Evolutionary conservation across 2,888 invertebrate genomes (phyloP), one percentile per base, ranked within the genome.

Genomic region (Drosophila diplacantha): DNA sequence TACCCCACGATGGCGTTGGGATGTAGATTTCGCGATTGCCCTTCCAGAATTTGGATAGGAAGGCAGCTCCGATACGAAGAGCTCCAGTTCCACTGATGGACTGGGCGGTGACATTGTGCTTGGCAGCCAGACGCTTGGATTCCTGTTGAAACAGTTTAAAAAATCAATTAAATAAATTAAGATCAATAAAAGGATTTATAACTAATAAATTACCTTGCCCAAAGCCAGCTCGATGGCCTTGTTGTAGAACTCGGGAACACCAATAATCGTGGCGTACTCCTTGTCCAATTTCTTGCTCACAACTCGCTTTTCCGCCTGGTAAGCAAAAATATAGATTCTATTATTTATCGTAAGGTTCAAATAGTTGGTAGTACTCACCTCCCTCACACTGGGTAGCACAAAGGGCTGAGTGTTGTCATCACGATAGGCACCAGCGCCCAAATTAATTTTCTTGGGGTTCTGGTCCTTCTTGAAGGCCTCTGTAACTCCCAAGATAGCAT

Each of bases 1-100:
- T 99, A 53, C 99, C 99, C 99, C 99, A 99, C 0, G 99, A 94
- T 5, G 99, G 99, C 2, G 91, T 90, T 6, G 99, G 98, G 74
- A 99, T 83, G 90, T 96, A 98, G 49, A 96, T 89, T 66, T 93
- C 93, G 89, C 97, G 97, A 75, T 90, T 91, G 34, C 94, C 93
- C 8, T 91, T 91, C 89, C 94, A 95, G 89, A 94, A 96, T 73
- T 92, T 92, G 56, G 92, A 92, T 65, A 98, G 89, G 88, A 97
- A 99, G 67, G 94, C 95, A 38, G 94, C 93, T 29, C 98, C 99
- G 49, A 99, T 91, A 61, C 96, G 92, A n/a, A 99, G 90, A 2
- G 99, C 95, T 16, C 99, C 99, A 14, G 99, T 99, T 54, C 99
- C 99, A 71, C 98, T 98, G 66, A 99, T 92, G n/a, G 95, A 93